Evolutionary conservation across 1,140 invertebrate genomes (phyloP), one percentile per base, ranked within the genome.

Genomic region (Melitaea cinxia): DNA sequence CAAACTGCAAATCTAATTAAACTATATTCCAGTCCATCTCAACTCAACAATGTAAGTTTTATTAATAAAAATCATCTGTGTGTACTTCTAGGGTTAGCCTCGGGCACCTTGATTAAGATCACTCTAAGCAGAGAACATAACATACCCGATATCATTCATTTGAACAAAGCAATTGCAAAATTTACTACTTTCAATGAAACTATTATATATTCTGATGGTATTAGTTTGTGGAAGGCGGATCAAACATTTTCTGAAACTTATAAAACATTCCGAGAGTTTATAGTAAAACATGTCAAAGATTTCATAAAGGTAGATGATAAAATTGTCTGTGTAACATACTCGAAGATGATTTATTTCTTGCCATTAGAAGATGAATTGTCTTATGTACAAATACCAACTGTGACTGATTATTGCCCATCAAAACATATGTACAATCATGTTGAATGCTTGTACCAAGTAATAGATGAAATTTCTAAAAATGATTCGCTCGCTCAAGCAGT

Each of bases 241-340:
- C 65, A 82, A 33, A 68, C 62, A 50, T 79, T 77, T 54, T 59
- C 69, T 15, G 49, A 65, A 26, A 10, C 61, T 39, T 35, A 75
- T 53, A 58, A 76, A 15, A 70, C 59, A 55, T 83, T 83, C 17
- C 70, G 64, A 54, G 74, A 84, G 56, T 72, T 77, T 3, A 76
- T 80, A 62, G 57, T 86, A 0, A 80, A 64, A 33, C 68, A 84
- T 61, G 72, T 81, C 5, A 85, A 84, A 61, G 85, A 88, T 68
- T 83, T 90, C 60, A 59, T 77, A 12, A 68, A 65, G 24, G 68
- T 72, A 19, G 72, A 62, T 24, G 76, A 85, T 53, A 60, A 83
- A 61, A 62, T 90, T 12, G 68, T 90, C 47, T 88, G 84, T 50
- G 82, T 80, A 6, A 84, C 88, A 66, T 89, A 72, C 57, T 69